Conservation (phyloP, 64 coral and sea anemone genomes). For the Montipora foliosa region DNA sequence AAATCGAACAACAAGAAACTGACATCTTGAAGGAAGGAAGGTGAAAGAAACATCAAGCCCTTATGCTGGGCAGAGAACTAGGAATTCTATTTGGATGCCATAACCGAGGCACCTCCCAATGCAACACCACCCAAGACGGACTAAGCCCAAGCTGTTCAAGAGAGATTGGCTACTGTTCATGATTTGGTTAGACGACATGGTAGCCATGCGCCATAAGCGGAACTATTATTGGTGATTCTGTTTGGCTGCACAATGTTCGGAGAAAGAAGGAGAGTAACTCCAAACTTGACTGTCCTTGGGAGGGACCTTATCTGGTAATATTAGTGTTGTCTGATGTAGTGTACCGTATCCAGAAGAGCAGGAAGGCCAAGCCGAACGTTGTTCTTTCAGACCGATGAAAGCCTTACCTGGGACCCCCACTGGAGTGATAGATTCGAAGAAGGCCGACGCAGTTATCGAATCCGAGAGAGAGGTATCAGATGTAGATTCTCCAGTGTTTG, state of each 20-base stretch:
- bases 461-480: neutral
- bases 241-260: slow-evolving; percentile 54
- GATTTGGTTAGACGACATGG: neutral
- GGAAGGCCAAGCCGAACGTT: slow-evolving; percentile 45
- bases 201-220: slow-evolving; percentile 23
- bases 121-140: slow-evolving; percentile 5
- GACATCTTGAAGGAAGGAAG: no score
- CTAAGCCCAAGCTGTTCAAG: neutral
- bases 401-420: slow-evolving; percentile 51
- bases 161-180: slow-evolving; percentile 20
- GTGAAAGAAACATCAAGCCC: no score
- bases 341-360: slow-evolving; percentile 45
- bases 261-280: slow-evolving; percentile 40
- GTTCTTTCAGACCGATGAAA: slow-evolving; percentile 46
- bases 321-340: slow-evolving; percentile 56
- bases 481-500: slow-evolving; percentile 8
- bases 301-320: slow-evolving; percentile 34
- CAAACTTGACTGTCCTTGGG: slow-evolving; percentile 46
- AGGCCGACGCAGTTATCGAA: neutral
- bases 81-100: slow-evolving; percentile 50
- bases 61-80: slow-evolving; percentile 65
- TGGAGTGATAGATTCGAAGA: slow-evolving; percentile 34
- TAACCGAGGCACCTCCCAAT: slow-evolving; percentile 34
- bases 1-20: no score
- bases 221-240: slow-evolving; percentile 59